phyloP scores from a whole-genome alignment of 1,140 invertebrate species.

The Ditylenchus dipsaci region DNA sequence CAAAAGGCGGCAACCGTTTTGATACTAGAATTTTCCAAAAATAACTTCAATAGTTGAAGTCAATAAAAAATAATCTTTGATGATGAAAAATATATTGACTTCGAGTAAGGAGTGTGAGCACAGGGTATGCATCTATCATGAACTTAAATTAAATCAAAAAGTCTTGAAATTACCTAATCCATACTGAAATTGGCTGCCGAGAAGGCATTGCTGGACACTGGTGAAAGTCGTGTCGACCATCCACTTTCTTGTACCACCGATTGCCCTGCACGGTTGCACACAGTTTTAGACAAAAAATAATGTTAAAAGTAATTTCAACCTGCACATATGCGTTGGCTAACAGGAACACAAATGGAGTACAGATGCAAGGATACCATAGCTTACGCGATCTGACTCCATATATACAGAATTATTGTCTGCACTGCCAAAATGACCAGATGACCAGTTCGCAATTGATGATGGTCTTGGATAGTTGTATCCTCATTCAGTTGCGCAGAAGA shows the following conservation, averaged over 20 bases:
- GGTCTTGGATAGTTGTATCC: conserved; percentile 4
- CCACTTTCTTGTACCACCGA: conserved; percentile 23
- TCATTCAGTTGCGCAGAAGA: not conserved
- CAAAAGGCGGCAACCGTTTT: no score
- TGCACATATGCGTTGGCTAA: not conserved
- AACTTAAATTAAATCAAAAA: no score
- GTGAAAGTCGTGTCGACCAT: conserved; percentile 21
- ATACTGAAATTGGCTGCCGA: not conserved
- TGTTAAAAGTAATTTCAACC: no score
- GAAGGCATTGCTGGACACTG: not conserved
- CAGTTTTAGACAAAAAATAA: no score
- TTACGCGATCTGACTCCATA: conserved; percentile 12
- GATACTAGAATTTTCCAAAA: no score
- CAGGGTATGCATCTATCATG: no score
- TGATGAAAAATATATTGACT: no score
- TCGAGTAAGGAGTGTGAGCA: no score
- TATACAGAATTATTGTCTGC: conserved; percentile 23
- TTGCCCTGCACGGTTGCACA: no score
- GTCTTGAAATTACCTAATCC: conserved; percentile 2
- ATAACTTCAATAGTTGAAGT: no score
- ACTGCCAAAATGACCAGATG: conserved; percentile 19
- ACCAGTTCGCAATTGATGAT: conserved; percentile 27
- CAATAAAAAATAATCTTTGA: no score
- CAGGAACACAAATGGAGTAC: conserved; percentile 20
- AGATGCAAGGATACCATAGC: conserved; percentile 9